Evolutionary conservation across 2,797 vertebrate species (phyloP), one percentile per base, ranked within the genome.

Genomic region (Lacerta viridis): DNA sequence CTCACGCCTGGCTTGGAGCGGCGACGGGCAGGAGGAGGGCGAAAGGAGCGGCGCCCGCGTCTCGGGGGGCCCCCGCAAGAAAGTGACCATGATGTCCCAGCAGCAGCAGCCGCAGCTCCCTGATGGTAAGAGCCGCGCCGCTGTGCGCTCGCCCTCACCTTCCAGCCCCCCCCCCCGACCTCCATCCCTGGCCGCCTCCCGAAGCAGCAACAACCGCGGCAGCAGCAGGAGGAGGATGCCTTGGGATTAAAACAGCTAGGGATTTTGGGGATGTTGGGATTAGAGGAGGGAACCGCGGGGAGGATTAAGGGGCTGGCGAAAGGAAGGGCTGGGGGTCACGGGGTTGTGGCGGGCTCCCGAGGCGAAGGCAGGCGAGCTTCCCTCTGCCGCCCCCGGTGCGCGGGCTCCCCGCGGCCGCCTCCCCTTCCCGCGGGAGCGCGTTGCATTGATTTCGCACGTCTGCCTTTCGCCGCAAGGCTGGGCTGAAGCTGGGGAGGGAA

Each of bases 1-100:
- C 92, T 90, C 93, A 29, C 93, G 86, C 90, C 93, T 88, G 93
- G 91, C 88, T 80, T 89, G 92, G 50, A 88, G 91, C 75, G 91
- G 91, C 61, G 61, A 23, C 61, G 20, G 61, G 61, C 61, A 23
- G 61, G 7, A 23, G 61, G 61, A 23, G 61, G 61, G 7, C 77
- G 92, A 61, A 86, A 76, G 80, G 88, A 90, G 86, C 87, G 61
- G 92, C 92, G 87, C 77, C 85, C 59, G 83, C 81, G 90, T 90
- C 84, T 88, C 85, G 83, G 64, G 50, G 13, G 74, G 20, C 89
- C 18, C 18, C 93, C 78, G 95, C 92, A 94, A 0, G 93, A 94
- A 95, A 96, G 96, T 95, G 95, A 93, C 95, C 96, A 97, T 94
- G 92, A 97, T 97, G 96, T 94, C 97, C 93, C 95, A 95, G 81